Percentiles rank a stretch among this genome's conserved stretches.
These are phyloP conservation scores for Helicoverpa zea DNA, from an alignment of 1,140 invertebrate genomes.

Conservation along the genomic window DNA sequence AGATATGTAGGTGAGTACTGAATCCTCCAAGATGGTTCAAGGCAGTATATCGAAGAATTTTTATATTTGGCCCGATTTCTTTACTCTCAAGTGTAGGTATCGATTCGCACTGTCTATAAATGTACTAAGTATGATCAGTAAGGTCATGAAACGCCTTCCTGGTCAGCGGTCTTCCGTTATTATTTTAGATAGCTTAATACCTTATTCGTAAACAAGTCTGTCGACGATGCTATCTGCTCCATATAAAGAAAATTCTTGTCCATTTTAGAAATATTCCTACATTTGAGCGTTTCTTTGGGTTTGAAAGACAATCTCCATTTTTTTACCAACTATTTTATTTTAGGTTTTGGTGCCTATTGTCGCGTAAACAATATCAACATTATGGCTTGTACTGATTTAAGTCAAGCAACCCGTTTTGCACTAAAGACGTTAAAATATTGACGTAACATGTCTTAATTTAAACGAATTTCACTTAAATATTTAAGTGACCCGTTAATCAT, in stretches of 20 bases:
- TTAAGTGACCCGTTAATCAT: too few relatives aligned
- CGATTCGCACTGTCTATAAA: not conserved
- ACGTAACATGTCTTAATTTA: too few relatives aligned
- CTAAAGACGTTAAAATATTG: too few relatives aligned
- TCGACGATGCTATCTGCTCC: not conserved
- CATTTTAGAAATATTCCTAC: not conserved
- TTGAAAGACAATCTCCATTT: not conserved
- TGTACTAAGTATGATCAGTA: not conserved
- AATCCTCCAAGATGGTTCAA: too few relatives aligned
- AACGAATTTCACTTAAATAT: too few relatives aligned
- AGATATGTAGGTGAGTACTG: too few relatives aligned
- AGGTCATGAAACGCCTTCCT: conserved; percentile 6
- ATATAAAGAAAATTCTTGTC: not conserved
- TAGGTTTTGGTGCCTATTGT: too few relatives aligned
- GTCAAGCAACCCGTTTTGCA: too few relatives aligned
- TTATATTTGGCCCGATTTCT: not conserved
- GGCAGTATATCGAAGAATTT: not conserved
- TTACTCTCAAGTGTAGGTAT: not conserved
- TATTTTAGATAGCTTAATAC: conserved; percentile 28
- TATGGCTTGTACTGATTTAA: too few relatives aligned
- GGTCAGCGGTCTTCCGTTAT: not conserved
- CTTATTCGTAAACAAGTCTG: not conserved
- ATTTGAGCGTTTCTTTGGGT: too few relatives aligned
- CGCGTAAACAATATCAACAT: too few relatives aligned
- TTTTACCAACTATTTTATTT: too few relatives aligned